Evolutionary conservation across 1,140 invertebrate genomes (phyloP).

Genomic region (Heterodera carotae): DNA sequence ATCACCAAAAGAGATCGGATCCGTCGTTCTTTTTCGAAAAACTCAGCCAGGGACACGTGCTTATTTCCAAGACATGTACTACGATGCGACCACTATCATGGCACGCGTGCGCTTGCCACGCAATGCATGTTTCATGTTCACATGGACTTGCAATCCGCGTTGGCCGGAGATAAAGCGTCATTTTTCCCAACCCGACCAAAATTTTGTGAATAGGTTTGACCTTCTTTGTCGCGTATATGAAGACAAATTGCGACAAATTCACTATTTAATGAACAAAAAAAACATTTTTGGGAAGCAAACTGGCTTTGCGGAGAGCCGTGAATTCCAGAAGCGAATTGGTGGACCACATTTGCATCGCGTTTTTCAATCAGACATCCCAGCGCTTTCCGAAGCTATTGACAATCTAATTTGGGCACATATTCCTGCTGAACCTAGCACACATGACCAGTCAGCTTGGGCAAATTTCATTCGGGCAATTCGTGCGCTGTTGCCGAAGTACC

Average conservation of each 20-base stretch:
- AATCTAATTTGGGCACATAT: slow-evolving; percentile 20
- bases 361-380: not conserved
- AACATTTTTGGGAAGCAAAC: slow-evolving; percentile 8
- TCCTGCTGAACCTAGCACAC: not conserved
- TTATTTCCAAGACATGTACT: slow-evolving; percentile 9
- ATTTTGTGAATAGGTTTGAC: not conserved
- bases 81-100: slow-evolving; percentile 11
- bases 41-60: not conserved
- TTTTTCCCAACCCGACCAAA: not conserved
- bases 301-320: slow-evolving; percentile 9
- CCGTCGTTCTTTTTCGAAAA: slow-evolving; percentile 7
- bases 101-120: not conserved
- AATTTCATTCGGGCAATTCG: not conserved
- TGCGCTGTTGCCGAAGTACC: not conserved
- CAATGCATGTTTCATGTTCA: slow-evolving; percentile 14
- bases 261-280: slow-evolving; percentile 7
- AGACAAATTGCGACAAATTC: not conserved
- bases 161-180: slow-evolving; percentile 1
- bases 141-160: not conserved
- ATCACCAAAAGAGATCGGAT: not conserved
- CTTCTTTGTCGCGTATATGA: not conserved
- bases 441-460: not conserved
- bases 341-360: slow-evolving; percentile 15
- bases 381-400: not conserved
- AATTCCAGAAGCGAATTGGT: slow-evolving; percentile 10